These are phyloP conservation scores for Otis tarda DNA, from an alignment of 2,113 vertebrate species.

Conservation along the genomic window DNA sequence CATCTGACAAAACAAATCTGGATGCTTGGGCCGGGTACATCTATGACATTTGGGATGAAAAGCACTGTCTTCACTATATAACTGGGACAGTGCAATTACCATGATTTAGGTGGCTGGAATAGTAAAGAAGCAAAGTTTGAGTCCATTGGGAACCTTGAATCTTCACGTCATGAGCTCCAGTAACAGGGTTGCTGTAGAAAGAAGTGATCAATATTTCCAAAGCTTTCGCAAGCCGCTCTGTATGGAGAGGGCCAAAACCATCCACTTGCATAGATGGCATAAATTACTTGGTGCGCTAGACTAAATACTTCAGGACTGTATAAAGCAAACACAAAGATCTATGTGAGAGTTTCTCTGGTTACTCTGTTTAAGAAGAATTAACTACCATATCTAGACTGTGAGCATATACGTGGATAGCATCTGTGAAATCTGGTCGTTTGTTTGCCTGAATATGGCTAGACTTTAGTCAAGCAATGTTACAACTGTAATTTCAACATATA, in stretches of 20 bases:
- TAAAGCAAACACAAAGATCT: not conserved
- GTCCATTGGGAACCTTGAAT: not conserved
- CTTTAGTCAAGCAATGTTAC: not conserved
- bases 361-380: not conserved
- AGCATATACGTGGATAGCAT: not conserved
- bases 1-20: not conserved
- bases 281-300: not conserved
- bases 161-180: fast-evolving
- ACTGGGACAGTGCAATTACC: too few species aligned
- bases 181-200: not conserved
- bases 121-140: not conserved
- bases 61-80: not conserved
- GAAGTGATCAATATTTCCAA: not conserved
- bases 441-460: not conserved
- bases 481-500: not conserved
- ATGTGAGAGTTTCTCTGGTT: not conserved
- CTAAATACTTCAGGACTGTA: not conserved
- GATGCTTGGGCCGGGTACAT: not conserved
- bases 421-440: not conserved
- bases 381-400: not conserved
- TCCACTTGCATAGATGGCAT: not conserved
- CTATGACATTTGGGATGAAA: not conserved
- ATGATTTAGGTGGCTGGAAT: not conserved
- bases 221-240: not conserved
- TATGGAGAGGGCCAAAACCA: not conserved